Evolutionary conservation across 2,113 vertebrate genomes (phyloP).

Genomic region (Nicator chloris): DNA sequence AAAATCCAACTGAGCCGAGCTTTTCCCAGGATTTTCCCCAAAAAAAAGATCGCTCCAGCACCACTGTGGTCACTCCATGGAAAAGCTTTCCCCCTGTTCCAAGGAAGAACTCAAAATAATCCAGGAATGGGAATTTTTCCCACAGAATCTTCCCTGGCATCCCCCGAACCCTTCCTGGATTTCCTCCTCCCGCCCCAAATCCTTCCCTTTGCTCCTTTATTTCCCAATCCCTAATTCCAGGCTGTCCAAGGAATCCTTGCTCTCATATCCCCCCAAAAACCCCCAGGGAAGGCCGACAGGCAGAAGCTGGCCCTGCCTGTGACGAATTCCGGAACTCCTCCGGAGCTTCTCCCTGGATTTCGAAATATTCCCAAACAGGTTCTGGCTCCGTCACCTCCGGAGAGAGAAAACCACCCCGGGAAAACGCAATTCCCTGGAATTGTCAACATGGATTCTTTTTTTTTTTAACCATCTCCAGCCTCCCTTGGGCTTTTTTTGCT

Average conservation of each 20-base stretch:
- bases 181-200: fast-evolving
- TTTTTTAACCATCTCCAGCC: no score
- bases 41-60: neutral
- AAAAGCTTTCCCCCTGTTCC: neutral
- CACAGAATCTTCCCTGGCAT: neutral
- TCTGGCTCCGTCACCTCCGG: neutral
- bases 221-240: neutral
- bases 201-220: neutral
- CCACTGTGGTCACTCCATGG: no score
- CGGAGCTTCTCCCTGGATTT: neutral
- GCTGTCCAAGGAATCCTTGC: neutral
- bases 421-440: neutral
- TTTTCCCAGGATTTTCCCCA: fast-evolving
- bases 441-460: fast-evolving
- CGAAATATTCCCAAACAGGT: neutral
- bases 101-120: neutral
- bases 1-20: fast-evolving
- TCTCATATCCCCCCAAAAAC: neutral
- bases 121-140: neutral
- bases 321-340: neutral
- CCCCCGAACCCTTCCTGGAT: neutral
- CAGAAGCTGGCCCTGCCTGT: neutral
- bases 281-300: neutral
- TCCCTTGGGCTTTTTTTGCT: neutral
- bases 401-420: fast-evolving